Base-by-base conservation (phyloP, 37 sponge, comb jelly and placozoan genomes). In the Haliclona indistincta region DNA sequence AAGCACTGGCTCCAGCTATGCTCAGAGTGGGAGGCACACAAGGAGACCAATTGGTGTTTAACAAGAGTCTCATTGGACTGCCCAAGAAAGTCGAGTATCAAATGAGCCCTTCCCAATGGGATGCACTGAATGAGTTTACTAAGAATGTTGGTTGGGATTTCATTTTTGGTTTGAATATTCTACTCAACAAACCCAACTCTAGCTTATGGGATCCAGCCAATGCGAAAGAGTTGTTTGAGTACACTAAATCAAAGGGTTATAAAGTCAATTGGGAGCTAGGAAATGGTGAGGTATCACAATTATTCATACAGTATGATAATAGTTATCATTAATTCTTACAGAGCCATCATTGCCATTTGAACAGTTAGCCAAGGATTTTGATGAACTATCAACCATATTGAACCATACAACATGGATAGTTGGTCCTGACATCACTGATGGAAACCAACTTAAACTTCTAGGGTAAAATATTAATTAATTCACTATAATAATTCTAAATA, bases 261-360 rank as follows among this genome's bases (percentile, higher is more conserved):
- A 22, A 52, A 2, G 82, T 87, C 36, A 61, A 41, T 53, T 87
- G 82, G 81, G 88, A 87, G 40, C 61, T 87, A 38, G 88, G 88
- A 81, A 87, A 87, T 65, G 88, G 88, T 87, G 61, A 7, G 79
- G n/a, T n/a, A n/a, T n/a, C n/a, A n/a, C n/a, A n/a, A n/a, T n/a
- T n/a, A n/a, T n/a, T n/a, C n/a, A n/a, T n/a, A n/a, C n/a, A n/a
- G n/a, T 49, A 11, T 17, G 11, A 19, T 11, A 49, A 49, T 19
- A 49, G 11, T 11, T 49, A 49, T 49, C 15, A 19, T 49, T 76
- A 0, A 76, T 74, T 61, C 3, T 64, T 63, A 23, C 37, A 26
- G 34, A 22, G 1, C 13, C 25, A 13, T 23, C 28, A 7, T 56
- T 80, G 28, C 20, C 54, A 25, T 36, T 49, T 0, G 64, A 56